Base-by-base conservation (phyloP, 2,888 invertebrate genomes). In the Platycheirus rosarum region DNA sequence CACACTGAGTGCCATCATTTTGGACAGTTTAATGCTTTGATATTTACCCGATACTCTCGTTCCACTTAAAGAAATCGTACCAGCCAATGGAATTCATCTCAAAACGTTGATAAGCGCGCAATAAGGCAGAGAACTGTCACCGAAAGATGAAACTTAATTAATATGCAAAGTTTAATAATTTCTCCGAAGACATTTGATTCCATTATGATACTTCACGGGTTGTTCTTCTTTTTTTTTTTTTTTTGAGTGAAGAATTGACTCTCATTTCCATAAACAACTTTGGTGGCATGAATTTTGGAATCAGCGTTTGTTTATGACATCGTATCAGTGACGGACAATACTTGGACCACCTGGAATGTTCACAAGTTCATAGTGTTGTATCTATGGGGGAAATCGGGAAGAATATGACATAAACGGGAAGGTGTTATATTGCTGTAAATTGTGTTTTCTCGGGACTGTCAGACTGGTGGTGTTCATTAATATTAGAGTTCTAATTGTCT, bases 251-350 rank as follows among this genome's bases (percentile, higher is more conserved):
- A 32, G 82, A 82, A 82, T 73, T 76, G 76, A 55, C 20, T 76
- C 76, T 82, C 62, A 82, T 82, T 82, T 76, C 66, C 76, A 82
- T 82, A 82, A 82, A 76, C 82, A 71, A 63, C 82, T 76, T 63
- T 62, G 82, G 80, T 80, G 80, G 80, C 76, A 76, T 60, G 76
- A 71, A n/a, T n/a, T 66, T 68, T 35, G 53, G 55, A 71, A 80
- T 80, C 75, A 62, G 46, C 70, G 70, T 70, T 60, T 70, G 57
- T 75, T 75, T 70, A 70, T 66, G 75, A 66, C 70, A 57, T 57
- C 71, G 70, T 80, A 70, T 80, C 75, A 69, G 75, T 80, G 75
- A 70, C 75, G 65, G 29, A 42, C 44, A 57, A 51, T 37, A 14
- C 9, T 55, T 18, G 35, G 80, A 82, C 80, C 80, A 82, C 80